Evolutionary conservation across 2,113 vertebrate genomes (phyloP).

Genomic region (Orientallactaga bullata): DNA sequence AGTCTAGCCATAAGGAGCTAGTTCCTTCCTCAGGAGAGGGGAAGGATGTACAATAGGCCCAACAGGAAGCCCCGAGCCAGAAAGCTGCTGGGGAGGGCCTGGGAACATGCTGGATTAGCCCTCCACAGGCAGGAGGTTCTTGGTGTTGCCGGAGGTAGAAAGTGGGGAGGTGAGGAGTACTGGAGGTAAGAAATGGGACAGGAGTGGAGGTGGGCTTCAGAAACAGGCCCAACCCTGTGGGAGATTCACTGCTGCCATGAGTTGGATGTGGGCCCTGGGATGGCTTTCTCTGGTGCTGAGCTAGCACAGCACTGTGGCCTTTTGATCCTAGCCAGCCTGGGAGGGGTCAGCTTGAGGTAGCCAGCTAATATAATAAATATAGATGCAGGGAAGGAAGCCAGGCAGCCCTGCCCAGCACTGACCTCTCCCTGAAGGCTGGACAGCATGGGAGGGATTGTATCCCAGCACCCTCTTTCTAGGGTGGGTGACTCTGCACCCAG

Average conservation of each 20-base stretch:
- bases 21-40: background rate
- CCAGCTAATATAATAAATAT: constrained; percentile 71
- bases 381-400: constrained; percentile 68
- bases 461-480: background rate
- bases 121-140: background rate
- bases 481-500: background rate
- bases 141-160: background rate
- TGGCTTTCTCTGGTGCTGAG: background rate
- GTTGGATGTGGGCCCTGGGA: background rate
- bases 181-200: no score
- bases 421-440: constrained; percentile 23
- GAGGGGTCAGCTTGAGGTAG: constrained; percentile 70
- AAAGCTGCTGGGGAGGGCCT: background rate
- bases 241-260: background rate
- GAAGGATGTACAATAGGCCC: background rate
- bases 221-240: background rate
- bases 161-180: background rate
- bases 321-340: constrained; percentile 20
- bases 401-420: background rate
- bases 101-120: no score
- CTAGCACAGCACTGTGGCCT: background rate
- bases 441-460: background rate
- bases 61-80: background rate
- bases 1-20: background rate
- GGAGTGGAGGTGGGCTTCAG: background rate